Percentiles rank a stretch among this genome's conserved stretches.
Evolutionary conservation across 2,113 vertebrate genomes (phyloP).

Genomic region (Neogale vison): DNA sequence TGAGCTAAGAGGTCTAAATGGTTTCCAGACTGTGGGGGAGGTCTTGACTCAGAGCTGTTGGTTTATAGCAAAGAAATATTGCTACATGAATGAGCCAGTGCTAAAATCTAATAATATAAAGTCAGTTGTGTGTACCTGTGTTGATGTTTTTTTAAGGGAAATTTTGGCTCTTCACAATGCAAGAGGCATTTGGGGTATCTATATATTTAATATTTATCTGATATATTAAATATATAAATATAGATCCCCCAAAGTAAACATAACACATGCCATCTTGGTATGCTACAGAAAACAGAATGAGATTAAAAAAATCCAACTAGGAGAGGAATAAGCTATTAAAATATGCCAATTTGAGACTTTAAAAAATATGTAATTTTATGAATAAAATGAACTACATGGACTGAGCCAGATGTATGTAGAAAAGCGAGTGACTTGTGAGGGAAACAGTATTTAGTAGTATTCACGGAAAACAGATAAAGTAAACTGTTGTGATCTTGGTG

Average conservation of each 20-base stretch:
- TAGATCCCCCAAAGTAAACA: not conserved
- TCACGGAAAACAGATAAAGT: not conserved
- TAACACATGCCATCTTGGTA: not conserved
- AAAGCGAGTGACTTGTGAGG: not conserved
- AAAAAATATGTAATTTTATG: not conserved
- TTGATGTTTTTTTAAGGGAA: slow-evolving; percentile 32
- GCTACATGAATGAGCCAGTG: not conserved
- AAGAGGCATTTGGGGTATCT: too few species aligned
- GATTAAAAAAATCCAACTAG: not conserved
- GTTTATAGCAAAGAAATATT: not conserved
- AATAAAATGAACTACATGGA: not conserved
- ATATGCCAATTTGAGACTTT: not conserved
- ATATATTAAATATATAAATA: not conserved
- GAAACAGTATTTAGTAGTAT: not conserved
- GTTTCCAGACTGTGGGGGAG: not conserved
- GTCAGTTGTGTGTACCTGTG: not conserved
- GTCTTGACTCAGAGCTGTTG: not conserved
- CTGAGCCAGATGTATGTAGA: not conserved
- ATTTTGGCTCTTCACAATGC: not conserved
- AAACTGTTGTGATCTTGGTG: not conserved
- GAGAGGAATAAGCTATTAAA: not conserved
- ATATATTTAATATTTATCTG: too few species aligned
- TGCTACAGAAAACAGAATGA: not conserved
- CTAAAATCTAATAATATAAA: not conserved
- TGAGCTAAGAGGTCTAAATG: not conserved